Conservation (phyloP, 1,140 invertebrate genomes). For the Ceratoteleas bidentatus region DNA sequence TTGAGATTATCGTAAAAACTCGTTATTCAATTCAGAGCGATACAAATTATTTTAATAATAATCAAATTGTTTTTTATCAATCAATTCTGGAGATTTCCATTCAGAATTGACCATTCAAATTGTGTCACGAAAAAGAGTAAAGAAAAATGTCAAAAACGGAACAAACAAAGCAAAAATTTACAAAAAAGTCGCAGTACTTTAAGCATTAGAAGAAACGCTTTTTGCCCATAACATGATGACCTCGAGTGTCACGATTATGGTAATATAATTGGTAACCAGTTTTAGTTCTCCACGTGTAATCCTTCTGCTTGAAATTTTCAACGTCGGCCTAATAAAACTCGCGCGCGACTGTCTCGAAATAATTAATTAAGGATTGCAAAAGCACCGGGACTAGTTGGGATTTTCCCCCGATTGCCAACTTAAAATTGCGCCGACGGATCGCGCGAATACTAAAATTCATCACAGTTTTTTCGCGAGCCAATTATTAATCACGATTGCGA, state of each 20-base stretch:
- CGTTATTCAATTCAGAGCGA: too few relatives aligned
- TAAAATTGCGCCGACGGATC: constrained; percentile 23
- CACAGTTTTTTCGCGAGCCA: constrained; percentile 14
- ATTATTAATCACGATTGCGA: constrained; percentile 21
- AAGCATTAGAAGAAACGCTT: neutral
- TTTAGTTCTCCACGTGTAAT: constrained; percentile 45
- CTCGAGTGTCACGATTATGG: constrained; percentile 43
- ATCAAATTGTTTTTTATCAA: too few relatives aligned
- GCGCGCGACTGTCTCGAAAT: constrained; percentile 11
- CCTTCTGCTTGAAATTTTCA: constrained; percentile 18
- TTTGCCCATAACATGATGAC: constrained; percentile 19
- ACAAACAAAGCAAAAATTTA: too few relatives aligned
- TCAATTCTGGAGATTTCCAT: too few relatives aligned
- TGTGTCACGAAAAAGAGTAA: too few relatives aligned
- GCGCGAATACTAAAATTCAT: constrained; percentile 10
- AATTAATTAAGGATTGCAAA: constrained; percentile 37
- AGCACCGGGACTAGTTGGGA: constrained; percentile 20
- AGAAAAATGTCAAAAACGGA: too few relatives aligned
- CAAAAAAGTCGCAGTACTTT: too few relatives aligned
- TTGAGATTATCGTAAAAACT: too few relatives aligned
- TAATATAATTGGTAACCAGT: constrained; percentile 34
- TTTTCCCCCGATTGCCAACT: constrained; percentile 16
- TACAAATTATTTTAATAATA: too few relatives aligned
- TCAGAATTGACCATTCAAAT: too few relatives aligned
- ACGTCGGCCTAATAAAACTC: constrained; percentile 21